Evolutionary conservation across 2,888 invertebrate genomes (phyloP).

Genomic region (Craniophora ligustri): DNA sequence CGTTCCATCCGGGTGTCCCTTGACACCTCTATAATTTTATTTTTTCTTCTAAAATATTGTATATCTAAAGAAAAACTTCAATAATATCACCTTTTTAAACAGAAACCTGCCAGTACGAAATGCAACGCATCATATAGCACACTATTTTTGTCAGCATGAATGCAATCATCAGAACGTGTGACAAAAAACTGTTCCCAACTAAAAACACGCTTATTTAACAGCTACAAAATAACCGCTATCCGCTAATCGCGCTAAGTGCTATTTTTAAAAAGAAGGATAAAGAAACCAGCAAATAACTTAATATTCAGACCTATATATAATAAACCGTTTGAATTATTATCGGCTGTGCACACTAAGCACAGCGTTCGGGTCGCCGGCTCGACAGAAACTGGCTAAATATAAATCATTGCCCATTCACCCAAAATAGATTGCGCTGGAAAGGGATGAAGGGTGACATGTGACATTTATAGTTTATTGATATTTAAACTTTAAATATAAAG

Average conservation of each 20-base stretch:
- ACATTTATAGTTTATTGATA: slow-evolving; percentile 45
- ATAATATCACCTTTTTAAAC: neutral
- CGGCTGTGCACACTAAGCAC: slow-evolving; percentile 4
- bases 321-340: slow-evolving; percentile 18
- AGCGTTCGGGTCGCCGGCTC: slow-evolving; percentile 36
- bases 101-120: neutral
- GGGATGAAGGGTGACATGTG: slow-evolving; percentile 53
- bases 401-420: slow-evolving; percentile 36
- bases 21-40: too few relatives aligned
- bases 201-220: neutral
- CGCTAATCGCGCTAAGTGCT: too few relatives aligned
- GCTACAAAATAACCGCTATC: too few relatives aligned
- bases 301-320: slow-evolving; percentile 17
- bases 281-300: too few relatives aligned
- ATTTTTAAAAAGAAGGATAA: too few relatives aligned
- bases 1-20: too few relatives aligned
- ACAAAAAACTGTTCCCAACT: neutral
- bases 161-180: neutral
- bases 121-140: neutral
- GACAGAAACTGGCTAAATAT: slow-evolving; percentile 49
- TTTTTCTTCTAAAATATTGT: too few relatives aligned
- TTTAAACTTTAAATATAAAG: slow-evolving; percentile 24
- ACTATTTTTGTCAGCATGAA: neutral
- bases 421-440: slow-evolving; percentile 50
- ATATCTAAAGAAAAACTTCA: too few relatives aligned